Conservation (phyloP, 2,113 vertebrate genomes). For the Atherinomorus stipes region DNA sequence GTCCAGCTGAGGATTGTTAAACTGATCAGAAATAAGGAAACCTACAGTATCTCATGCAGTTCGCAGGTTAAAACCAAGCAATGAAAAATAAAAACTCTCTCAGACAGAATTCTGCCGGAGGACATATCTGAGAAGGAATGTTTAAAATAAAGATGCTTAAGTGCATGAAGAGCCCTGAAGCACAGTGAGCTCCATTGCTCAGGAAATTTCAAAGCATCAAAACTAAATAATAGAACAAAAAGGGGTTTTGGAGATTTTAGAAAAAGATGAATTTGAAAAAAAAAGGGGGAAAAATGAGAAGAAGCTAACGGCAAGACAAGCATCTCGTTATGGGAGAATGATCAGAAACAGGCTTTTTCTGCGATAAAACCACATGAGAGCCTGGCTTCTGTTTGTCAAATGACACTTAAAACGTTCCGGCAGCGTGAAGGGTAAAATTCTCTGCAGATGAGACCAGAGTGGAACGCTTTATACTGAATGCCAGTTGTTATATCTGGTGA, state of each 20-base stretch:
- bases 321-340: slow-evolving; percentile 31
- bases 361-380: slow-evolving; percentile 31
- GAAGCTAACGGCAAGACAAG: slow-evolving; percentile 35
- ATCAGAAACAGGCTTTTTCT: slow-evolving; percentile 36
- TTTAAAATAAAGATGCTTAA: slow-evolving; percentile 7
- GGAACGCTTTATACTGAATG: slow-evolving; percentile 40
- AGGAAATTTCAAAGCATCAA: slow-evolving; percentile 30
- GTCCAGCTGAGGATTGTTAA: slow-evolving; percentile 17
- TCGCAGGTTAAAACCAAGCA: slow-evolving; percentile 37
- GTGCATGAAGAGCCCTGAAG: slow-evolving; percentile 24
- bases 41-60: slow-evolving; percentile 6
- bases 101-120: slow-evolving; percentile 24
- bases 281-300: slow-evolving; percentile 30
- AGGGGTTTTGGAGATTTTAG: slow-evolving; percentile 26
- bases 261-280: too few relatives aligned
- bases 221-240: slow-evolving; percentile 5
- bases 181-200: slow-evolving; percentile 32
- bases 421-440: slow-evolving; percentile 59
- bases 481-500: slow-evolving; percentile 36
- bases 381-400: slow-evolving; percentile 41
- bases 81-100: slow-evolving; percentile 19
- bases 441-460: slow-evolving; percentile 49
- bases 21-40: slow-evolving; percentile 23
- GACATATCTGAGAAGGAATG: slow-evolving; percentile 16
- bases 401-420: slow-evolving; percentile 36